phyloP scores from a whole-genome alignment of 2,113 vertebrate species.

The Ranitomeya imitator region DNA sequence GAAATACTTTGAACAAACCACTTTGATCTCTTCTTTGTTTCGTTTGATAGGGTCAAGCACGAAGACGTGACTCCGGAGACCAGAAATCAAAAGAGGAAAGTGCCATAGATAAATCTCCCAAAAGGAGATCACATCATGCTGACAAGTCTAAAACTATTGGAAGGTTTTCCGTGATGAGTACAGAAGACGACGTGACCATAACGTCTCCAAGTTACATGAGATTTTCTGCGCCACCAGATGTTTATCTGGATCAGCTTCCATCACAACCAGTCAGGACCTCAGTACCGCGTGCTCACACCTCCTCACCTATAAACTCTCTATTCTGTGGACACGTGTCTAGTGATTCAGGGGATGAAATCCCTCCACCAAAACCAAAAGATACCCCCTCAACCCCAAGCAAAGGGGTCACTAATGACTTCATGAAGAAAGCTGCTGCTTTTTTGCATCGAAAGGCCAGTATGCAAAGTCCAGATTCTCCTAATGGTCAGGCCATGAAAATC shows the following conservation, averaged over 20 bases:
- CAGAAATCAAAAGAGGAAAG: neutral
- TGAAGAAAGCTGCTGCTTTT: constrained; percentile 88
- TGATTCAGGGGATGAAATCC: constrained; percentile 88
- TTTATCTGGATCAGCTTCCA: constrained; percentile 86
- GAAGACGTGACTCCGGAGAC: neutral
- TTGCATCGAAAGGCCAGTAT: constrained; percentile 84
- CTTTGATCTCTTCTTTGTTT: neutral
- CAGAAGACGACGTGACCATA: constrained; percentile 84
- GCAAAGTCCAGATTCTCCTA: constrained; percentile 79
- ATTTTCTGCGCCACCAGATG: constrained; percentile 91
- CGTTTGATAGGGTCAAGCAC: constrained; percentile 24
- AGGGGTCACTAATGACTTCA: constrained; percentile 80
- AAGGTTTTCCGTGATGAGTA: constrained; percentile 90
- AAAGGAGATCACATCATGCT: constrained; percentile 53
- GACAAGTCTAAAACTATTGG: constrained; percentile 81
- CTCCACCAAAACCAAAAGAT: constrained; percentile 66
- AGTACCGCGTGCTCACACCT: constrained; percentile 77
- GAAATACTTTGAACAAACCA: too few species aligned
- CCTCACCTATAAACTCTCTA: constrained; percentile 74
- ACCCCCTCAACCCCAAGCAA: constrained; percentile 71
- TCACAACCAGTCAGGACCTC: constrained; percentile 74
- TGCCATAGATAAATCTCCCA: constrained; percentile 50
- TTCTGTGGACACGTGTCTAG: constrained; percentile 80
- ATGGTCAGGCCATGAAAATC: constrained; percentile 74
- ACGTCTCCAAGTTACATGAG: constrained; percentile 78